phyloP scores from a whole-genome alignment of 2,113 vertebrate species.

The Urocolius indicus region DNA sequence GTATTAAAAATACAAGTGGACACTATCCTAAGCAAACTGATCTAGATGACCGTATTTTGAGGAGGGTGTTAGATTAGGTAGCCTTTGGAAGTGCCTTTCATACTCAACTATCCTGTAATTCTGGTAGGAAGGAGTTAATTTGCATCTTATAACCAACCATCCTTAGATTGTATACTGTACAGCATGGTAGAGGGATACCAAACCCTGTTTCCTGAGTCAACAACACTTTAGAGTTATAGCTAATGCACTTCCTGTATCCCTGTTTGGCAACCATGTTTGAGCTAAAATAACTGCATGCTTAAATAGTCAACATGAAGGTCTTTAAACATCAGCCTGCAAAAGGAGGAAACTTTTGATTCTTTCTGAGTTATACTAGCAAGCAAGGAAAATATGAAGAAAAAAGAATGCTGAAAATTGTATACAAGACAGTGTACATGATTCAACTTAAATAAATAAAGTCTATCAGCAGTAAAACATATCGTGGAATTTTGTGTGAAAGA shows the following conservation, averaged over 20 bases:
- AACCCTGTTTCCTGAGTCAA: not conserved
- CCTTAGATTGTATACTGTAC: not conserved
- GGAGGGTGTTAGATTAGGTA: not conserved
- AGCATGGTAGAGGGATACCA: not conserved
- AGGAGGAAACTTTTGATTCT: not conserved
- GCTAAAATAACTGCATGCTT: not conserved
- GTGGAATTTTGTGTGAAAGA: not conserved
- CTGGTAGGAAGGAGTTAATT: not conserved
- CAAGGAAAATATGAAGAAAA: not conserved
- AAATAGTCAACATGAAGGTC: not conserved
- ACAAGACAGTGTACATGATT: not conserved
- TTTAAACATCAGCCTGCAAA: not conserved
- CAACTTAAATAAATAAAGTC: not conserved
- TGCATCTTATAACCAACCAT: not conserved
- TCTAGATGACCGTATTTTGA: not conserved
- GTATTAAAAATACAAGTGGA: not conserved
- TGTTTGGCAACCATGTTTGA: not conserved
- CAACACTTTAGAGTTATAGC: not conserved
- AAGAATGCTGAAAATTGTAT: not conserved
- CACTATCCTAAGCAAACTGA: not conserved
- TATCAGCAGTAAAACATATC: not conserved
- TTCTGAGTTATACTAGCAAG: not conserved
- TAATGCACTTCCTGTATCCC: not conserved
- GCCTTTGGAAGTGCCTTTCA: not conserved
- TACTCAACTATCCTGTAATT: not conserved